Evolutionary conservation across 2,113 vertebrate species (phyloP), one percentile per base, ranked within the genome.

Genomic region (Orthonyx spaldingii): DNA sequence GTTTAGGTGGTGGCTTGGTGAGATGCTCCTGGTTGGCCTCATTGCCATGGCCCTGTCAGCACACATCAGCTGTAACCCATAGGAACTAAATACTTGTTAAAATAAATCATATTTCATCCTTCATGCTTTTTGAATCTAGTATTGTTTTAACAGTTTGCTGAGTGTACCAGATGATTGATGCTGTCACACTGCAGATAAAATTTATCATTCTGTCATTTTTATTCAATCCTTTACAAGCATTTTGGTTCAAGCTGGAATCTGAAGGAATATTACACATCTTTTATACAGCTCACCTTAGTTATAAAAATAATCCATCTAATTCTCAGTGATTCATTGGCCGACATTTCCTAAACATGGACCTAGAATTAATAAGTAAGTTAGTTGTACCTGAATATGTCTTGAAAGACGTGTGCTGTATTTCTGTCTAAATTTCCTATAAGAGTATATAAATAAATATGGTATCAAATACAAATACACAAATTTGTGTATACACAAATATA

Each of bases 121-220:
- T 79, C 55, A 17, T 80, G 35, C 46, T 86, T 95, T 94, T 77
- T 80, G 63, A 87, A 74, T 71, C 39, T 75, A 60, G 75, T 78
- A 59, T 11, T 86, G 13, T 81, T 94, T 86, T 66, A 90, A 52
- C 75, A 68, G 33, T 75, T 88, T 82, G 10, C 33, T 90, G 65
- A 15, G 19, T 78, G 33, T 66, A 84, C 52, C 28, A 78, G 76
- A 41, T 93, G 92, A 96, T 82, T 76, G 89, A 92, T 95, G 74
- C 61, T 93, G 87, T 94, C 85, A 84, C 28, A 44, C 24, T 76
- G 74, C 33, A 72, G 65, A 92, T 80, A 84, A 76, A 75, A 82
- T 81, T 37, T 59, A 64, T 85, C 42, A 52, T 85, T 76, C 82
- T 95, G 85, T 78, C 80, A 76, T 91, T 90, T 94, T 78, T 72